Base-by-base conservation (phyloP, 2,113 vertebrate genomes). In the Semnornis frantzii region DNA sequence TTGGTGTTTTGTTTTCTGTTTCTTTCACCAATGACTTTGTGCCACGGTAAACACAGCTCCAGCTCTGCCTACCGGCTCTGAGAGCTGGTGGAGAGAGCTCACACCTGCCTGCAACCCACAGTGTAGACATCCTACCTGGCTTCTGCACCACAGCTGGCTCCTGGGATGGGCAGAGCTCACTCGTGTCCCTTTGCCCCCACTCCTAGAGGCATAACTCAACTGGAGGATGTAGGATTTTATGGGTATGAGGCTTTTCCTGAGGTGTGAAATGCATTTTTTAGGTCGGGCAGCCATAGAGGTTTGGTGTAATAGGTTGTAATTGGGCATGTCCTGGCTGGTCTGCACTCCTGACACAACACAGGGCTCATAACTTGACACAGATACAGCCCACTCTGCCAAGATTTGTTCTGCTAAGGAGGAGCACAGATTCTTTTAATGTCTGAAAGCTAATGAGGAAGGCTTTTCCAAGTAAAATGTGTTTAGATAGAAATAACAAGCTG, bases 361-460 rank as follows among this genome's bases (percentile, higher is more conserved):
- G 87, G 15, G 54, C 94, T 92, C 65, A 64, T 92, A 97, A 97
- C 94, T 95, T 95, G 93, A 94, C 87, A 78, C 96, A 97, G 95
- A 91, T 94, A 92, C 25, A 92, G 77, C 89, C 79, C 82, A 54
- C 85, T 95, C 80, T 91, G 76, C 87, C 94, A 97, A 95, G 91
- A 80, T 68, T 93, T 94, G 81, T 94, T 72, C 37, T 42, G 94
- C 92, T 96, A 96, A 96, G 73, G 93, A 94, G 80, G 64, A 92
- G 48, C 89, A 86, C 33, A 85, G 93, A 88, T 95, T 83, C 94
- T 94, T 97, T 87, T 88, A 95, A 84, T 92, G 78, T 89, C 75
- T 90, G 88, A 94, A 95, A 95, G 92, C 52, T 94, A 97, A 97
- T 69, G 81, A 96, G 63, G 16, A 95, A 88, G n/a, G 31, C 21